phyloP scores from a whole-genome alignment of 2,113 vertebrate species.

The Bucco capensis region DNA sequence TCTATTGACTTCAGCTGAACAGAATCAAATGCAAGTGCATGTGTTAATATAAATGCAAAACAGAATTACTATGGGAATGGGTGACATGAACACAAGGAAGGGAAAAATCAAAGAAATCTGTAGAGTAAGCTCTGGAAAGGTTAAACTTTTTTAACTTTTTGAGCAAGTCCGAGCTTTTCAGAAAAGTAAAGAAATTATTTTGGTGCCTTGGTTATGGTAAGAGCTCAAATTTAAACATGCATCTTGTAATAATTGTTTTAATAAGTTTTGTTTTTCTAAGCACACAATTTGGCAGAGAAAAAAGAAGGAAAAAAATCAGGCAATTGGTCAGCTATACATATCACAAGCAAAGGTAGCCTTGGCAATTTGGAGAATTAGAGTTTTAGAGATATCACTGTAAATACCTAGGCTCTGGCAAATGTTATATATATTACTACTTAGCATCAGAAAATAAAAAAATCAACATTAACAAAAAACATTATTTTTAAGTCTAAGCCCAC shows the following conservation, averaged over 20 bases:
- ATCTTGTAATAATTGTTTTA: not conserved
- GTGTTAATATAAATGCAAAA: constrained; percentile 24
- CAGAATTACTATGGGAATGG: not conserved
- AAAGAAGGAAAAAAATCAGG: not conserved
- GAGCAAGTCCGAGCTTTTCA: not conserved
- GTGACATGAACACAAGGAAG: not conserved
- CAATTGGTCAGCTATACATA: not conserved
- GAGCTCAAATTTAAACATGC: not conserved
- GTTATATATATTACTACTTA: not conserved
- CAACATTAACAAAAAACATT: not conserved
- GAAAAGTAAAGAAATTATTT: not conserved
- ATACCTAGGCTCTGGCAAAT: not conserved
- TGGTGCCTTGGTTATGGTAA: not conserved
- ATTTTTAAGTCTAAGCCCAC: not conserved
- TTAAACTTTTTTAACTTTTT: not conserved
- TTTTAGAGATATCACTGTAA: not conserved
- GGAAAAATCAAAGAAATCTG: not conserved
- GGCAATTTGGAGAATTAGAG: not conserved
- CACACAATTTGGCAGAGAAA: not conserved
- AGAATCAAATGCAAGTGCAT: not conserved
- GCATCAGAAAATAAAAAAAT: not conserved
- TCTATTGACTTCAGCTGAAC: not conserved
- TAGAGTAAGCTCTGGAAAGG: not conserved
- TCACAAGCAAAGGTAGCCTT: not conserved
- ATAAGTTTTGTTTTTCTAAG: not conserved